These are phyloP conservation scores for Venustoraphidia nigricollis DNA, from an alignment of 2,888 invertebrate species.

Conservation along the genomic window DNA sequence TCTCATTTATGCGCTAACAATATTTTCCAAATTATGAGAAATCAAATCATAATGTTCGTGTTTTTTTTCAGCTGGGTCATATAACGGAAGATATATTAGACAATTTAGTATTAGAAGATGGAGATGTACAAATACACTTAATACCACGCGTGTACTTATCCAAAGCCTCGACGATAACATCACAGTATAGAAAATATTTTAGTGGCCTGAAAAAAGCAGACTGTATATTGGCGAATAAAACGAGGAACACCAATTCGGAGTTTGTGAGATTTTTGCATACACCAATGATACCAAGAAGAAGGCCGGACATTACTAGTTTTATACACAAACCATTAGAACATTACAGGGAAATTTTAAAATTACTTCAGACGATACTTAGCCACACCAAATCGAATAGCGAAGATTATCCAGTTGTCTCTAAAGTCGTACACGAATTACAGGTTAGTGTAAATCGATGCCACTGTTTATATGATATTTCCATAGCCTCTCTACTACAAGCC, in stretches of 20 bases:
- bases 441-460: conserved; percentile 15
- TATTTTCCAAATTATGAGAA: too few species aligned
- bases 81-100: conserved; percentile 72
- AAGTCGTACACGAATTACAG: conserved; percentile 31
- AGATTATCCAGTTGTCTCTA: conserved; percentile 30
- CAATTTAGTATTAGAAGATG: conserved; percentile 55
- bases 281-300: conserved; percentile 63
- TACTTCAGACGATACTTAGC: conserved; percentile 37
- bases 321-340: conserved; percentile 76
- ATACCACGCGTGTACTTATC: conserved; percentile 55
- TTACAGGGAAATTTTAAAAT: conserved; percentile 46
- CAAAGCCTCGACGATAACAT: conserved; percentile 57
- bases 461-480: too few species aligned
- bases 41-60: not conserved
- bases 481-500: too few species aligned
- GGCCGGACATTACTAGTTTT: conserved; percentile 72
- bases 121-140: conserved; percentile 50
- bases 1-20: too few species aligned
- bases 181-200: conserved; percentile 68
- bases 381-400: conserved; percentile 31
- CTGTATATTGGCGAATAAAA: conserved; percentile 64
- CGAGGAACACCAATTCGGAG: conserved; percentile 56
- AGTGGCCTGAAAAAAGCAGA: conserved; percentile 73
- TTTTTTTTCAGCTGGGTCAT: conserved; percentile 40
- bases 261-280: conserved; percentile 68